These are phyloP conservation scores for Mormyrus lacerda DNA, from an alignment of 2,113 vertebrate genomes.

Conservation along the genomic window DNA sequence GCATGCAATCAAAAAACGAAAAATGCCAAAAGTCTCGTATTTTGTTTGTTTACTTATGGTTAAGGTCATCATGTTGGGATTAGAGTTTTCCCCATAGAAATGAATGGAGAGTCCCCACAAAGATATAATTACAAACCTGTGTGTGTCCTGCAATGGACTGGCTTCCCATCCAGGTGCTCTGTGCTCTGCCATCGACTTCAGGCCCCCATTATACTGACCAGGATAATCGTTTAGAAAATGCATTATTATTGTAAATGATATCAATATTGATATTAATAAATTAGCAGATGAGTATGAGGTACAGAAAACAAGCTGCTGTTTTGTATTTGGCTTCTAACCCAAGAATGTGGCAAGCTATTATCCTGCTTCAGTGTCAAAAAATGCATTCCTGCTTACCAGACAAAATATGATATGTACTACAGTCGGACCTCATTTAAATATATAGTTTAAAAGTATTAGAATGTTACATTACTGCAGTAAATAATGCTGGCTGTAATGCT, in stretches of 20 bases:
- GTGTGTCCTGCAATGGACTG: neutral
- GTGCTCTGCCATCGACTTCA: neutral
- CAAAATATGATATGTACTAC: conserved; percentile 29
- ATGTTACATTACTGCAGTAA: conserved; percentile 45
- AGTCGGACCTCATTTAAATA: conserved; percentile 35
- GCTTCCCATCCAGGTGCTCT: neutral
- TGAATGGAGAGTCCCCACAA: too few relatives aligned
- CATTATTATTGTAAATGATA: neutral
- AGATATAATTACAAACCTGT: neutral
- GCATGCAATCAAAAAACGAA: too few relatives aligned
- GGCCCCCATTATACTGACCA: neutral
- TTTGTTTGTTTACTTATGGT: neutral
- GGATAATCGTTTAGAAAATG: neutral
- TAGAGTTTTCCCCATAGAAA: too few relatives aligned
- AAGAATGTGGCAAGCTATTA: neutral
- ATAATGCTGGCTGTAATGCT: conserved; percentile 44
- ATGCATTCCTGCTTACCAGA: conserved; percentile 28
- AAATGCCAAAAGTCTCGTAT: neutral
- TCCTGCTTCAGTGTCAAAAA: neutral
- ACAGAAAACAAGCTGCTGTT: neutral
- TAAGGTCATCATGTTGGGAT: too few relatives aligned
- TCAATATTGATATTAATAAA: neutral
- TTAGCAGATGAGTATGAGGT: neutral
- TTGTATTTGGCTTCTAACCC: neutral
- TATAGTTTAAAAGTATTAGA: conserved; percentile 36